These are phyloP conservation scores for Catostomus latipinnis DNA, from an alignment of 2,797 vertebrate genomes.

Conservation along the genomic window DNA sequence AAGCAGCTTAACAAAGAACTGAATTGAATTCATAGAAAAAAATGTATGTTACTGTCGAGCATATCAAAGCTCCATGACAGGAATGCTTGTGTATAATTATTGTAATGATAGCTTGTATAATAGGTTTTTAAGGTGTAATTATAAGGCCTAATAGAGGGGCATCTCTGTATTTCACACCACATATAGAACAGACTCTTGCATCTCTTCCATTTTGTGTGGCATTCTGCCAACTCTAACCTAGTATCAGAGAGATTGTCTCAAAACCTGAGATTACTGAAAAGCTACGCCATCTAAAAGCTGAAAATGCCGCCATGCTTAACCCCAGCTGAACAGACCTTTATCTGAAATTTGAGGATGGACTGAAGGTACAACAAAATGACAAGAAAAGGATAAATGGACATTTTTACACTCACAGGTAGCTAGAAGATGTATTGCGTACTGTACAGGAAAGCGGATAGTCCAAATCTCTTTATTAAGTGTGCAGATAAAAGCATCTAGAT, in stretches of 20 bases:
- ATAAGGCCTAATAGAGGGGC: conserved; percentile 24
- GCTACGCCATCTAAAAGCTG: conserved; percentile 16
- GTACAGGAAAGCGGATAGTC: not conserved
- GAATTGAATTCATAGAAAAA: not conserved
- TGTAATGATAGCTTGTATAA: conserved; percentile 26
- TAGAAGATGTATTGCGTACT: not conserved
- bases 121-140: conserved; percentile 20
- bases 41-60: not conserved
- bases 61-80: not conserved
- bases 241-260: conserved; percentile 52
- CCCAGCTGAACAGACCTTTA: conserved; percentile 10
- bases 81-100: conserved; percentile 28
- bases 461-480: conserved; percentile 11
- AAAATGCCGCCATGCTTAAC: not conserved
- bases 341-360: conserved; percentile 14
- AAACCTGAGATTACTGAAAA: conserved; percentile 35
- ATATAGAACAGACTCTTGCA: conserved; percentile 56
- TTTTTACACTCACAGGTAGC: not conserved
- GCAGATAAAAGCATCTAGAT: not conserved
- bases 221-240: conserved; percentile 66
- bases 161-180: not conserved
- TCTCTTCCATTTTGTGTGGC: conserved; percentile 65
- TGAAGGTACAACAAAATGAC: conserved; percentile 2
- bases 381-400: not conserved
- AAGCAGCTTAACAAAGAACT: conserved; percentile 16